Evolutionary conservation across 2,113 vertebrate species (phyloP), one percentile per base, ranked within the genome.

Genomic region (Mirza zaza): DNA sequence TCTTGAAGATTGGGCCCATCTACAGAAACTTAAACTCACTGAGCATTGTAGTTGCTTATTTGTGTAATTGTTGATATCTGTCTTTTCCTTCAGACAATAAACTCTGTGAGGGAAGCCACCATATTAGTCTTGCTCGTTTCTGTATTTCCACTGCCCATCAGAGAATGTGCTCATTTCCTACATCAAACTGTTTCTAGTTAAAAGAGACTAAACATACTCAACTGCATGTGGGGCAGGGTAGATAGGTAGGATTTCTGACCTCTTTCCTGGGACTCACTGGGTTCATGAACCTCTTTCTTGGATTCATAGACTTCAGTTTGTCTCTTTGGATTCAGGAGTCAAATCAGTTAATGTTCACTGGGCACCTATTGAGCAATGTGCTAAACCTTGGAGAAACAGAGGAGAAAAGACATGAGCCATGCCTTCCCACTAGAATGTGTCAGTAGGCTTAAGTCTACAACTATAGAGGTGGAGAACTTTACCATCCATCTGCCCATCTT

Each of bases 251-350:
- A 65, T 90, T 91, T 91, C 25, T 75, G 76, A n/a, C 36, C 25
- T 73, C 55, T 77, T 82, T 94, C n/a, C 65, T 87, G 70, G 65
- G 36, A 32, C 20, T 87, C 52, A 70, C 63, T 90, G n/a, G 21
- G 59, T 77, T 77, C 45, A 18, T 18, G 67, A 92, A 61, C 32
- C 45, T 45, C 45, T 45, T 45, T 45, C 45, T 45, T 45, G 45
- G 45, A 8, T 45, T 45, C 45, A 45, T 45, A 94, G 52, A 15
- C 48, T 95, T 91, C 42, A 34, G 7, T 84, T 79, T 70, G 50
- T 94, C 57, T 88, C 45, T 92, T 13, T 90, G 50, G 23, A 81
- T 70, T 90, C 63, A 85, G 59, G 73, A 90, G 50, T 83, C 36
- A 75, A 59, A 32, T 90, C 29, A 32, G 50, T 67, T 86, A 42